A percentile compares a stretch with the other conserved stretches of the same genome.
phyloP scores from a whole-genome alignment of 2,797 vertebrate genomes.

The Enteromius unitaeniatus region DNA sequence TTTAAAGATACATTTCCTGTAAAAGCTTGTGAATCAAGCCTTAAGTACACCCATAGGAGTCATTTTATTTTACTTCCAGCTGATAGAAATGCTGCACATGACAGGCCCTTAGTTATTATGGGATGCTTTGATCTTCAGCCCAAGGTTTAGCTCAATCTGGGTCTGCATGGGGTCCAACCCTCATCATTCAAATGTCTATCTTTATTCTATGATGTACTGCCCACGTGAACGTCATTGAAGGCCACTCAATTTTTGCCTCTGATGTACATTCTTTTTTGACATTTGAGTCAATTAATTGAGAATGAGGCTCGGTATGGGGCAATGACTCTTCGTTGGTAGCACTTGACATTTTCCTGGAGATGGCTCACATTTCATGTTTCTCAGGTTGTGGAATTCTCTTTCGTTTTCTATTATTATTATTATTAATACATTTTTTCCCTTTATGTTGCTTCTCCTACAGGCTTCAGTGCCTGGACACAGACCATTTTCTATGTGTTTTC shows the following conservation, averaged over 20 bases:
- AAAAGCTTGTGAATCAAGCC: neutral
- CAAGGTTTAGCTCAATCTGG: slow-evolving; percentile 45
- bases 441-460: neutral
- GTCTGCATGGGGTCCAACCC: neutral
- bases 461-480: neutral
- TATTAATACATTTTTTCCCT: neutral
- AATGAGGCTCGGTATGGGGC: slow-evolving; percentile 64
- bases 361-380: slow-evolving; percentile 57
- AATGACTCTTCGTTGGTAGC: slow-evolving; percentile 57
- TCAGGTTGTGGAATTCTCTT: slow-evolving; percentile 42
- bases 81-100: neutral
- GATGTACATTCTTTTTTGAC: slow-evolving; percentile 63
- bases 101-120: slow-evolving; percentile 36
- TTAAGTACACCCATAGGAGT: neutral
- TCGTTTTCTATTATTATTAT: slow-evolving; percentile 2
- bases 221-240: slow-evolving; percentile 49
- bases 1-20: neutral
- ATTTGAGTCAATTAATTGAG: slow-evolving; percentile 75
- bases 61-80: neutral
- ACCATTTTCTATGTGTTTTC: neutral
- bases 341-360: slow-evolving; percentile 75
- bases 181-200: slow-evolving; percentile 36
- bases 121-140: slow-evolving; percentile 59
- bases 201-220: slow-evolving; percentile 41
- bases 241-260: slow-evolving; percentile 54